Evolutionary conservation across 1,140 invertebrate genomes (phyloP), one percentile per base, ranked within the genome.

Genomic region (Coelopa frigida): DNA sequence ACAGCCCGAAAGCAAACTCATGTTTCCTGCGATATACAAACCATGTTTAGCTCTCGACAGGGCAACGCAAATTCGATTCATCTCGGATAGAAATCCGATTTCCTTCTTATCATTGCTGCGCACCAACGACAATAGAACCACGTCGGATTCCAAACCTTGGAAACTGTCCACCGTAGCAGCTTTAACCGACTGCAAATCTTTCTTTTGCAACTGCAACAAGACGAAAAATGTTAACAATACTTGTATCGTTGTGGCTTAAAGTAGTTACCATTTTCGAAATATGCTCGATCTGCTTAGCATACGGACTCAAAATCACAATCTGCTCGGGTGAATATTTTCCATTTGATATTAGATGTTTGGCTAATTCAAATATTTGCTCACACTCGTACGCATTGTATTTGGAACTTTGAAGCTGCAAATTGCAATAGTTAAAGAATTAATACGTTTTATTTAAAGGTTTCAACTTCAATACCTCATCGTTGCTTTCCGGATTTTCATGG

Each of bases 71-170:
- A 92, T 76, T 44, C 89, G 72, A 70, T 92, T 93, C 39, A 80
- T 73, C 33, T 74, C 78, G 18, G 75, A 76, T 4, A 92, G 65
- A 71, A 91, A 94, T 4, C 89, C 89, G 57, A 90, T 81, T 22
- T 74, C 77, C n/a, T 73, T 73, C 5, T 79, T 70, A 5, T 64
- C 49, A 57, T 85, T 85, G 61, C 82, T 89, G 4, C 89, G 72
- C 0, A 94, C 88, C 3, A 93, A 69, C 0, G 89, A 92, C 8
- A 93, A 59, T 3, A 94, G 58, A 45, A 93, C 83, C 22, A 94
- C 89, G 52, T 88, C 81, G 29, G 81, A 85, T 68, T 94, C 89
- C 64, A 91, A 83, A 2, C 89, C 89, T 74, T 91, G 87, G 59
- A 78, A 91, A 61, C 86, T 89, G 63, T 93, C 89, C 2, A 92